These are phyloP conservation scores for Leptopilina clavipes DNA, from an alignment of 1,140 invertebrate species.

Conservation along the genomic window DNA sequence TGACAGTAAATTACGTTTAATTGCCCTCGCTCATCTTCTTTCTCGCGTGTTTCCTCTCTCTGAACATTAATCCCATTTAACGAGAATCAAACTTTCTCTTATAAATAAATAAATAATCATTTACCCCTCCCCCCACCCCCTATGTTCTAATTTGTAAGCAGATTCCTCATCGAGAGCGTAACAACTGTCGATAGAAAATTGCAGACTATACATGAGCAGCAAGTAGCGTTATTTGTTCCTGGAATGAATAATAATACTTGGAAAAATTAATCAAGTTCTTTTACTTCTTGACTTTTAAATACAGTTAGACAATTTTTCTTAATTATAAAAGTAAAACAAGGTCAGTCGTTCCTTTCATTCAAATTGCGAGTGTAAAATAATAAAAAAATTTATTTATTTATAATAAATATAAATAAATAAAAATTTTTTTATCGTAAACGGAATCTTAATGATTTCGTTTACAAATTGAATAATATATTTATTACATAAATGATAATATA, in stretches of 20 bases:
- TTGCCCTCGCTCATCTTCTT: not conserved
- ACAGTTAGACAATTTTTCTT: not conserved
- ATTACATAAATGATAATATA: too few species aligned
- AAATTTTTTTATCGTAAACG: too few species aligned
- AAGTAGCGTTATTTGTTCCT: not conserved
- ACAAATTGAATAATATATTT: too few species aligned
- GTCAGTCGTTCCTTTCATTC: not conserved
- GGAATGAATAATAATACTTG: constrained; percentile 21
- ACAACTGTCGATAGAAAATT: constrained; percentile 11
- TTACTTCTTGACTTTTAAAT: not conserved
- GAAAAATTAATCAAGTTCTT: constrained; percentile 6
- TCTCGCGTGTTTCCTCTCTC: not conserved
- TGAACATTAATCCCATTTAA: constrained; percentile 1
- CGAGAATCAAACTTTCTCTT: constrained; percentile 1
- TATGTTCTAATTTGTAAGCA: constrained; percentile 15
- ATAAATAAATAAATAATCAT: constrained; percentile 34
- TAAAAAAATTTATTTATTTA: too few species aligned
- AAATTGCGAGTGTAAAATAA: too few species aligned
- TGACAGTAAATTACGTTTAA: constrained; percentile 3
- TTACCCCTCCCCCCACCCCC: not conserved
- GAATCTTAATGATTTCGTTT: too few species aligned
- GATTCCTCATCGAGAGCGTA: constrained; percentile 7
- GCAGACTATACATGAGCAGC: too few species aligned
- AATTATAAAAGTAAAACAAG: not conserved
- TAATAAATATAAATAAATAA: too few species aligned